Evolutionary conservation across 2,113 vertebrate species (phyloP).

Genomic region (Ramphastos sulfuratus): DNA sequence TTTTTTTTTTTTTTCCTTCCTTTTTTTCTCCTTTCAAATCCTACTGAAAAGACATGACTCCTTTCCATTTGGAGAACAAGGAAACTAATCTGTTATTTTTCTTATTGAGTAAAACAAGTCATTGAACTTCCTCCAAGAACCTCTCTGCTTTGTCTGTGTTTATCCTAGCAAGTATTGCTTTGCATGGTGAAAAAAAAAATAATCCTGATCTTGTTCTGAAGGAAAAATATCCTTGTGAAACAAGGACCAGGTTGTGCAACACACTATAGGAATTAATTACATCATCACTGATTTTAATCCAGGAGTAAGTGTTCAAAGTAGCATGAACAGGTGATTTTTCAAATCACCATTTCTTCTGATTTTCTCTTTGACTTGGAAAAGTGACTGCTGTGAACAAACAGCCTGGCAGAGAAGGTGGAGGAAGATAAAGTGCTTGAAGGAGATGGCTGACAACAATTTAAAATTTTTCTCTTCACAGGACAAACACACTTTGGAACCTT

Average conservation of each 20-base stretch:
- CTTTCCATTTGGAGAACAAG: neutral
- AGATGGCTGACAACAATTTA: neutral
- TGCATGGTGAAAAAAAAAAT: neutral
- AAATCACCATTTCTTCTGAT: neutral
- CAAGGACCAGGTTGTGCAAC: neutral
- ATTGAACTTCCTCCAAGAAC: neutral
- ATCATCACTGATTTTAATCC: neutral
- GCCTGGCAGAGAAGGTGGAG: neutral
- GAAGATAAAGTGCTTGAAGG: neutral
- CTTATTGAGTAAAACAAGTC: neutral
- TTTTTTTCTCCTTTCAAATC: neutral
- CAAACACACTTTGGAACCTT: neutral
- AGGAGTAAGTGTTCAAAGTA: neutral
- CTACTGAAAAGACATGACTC: accelerated
- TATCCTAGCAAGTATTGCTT: neutral
- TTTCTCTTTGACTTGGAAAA: neutral
- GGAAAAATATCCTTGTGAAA: neutral
- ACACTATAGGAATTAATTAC: neutral
- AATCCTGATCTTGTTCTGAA: neutral
- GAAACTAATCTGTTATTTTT: neutral
- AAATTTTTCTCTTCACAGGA: neutral
- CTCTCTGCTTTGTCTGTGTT: neutral
- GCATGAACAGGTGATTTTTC: neutral
- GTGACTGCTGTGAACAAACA: neutral
- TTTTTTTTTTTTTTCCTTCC: too few species aligned